Conservation (phyloP, 2,113 vertebrate genomes). For the Egretta garzetta region DNA sequence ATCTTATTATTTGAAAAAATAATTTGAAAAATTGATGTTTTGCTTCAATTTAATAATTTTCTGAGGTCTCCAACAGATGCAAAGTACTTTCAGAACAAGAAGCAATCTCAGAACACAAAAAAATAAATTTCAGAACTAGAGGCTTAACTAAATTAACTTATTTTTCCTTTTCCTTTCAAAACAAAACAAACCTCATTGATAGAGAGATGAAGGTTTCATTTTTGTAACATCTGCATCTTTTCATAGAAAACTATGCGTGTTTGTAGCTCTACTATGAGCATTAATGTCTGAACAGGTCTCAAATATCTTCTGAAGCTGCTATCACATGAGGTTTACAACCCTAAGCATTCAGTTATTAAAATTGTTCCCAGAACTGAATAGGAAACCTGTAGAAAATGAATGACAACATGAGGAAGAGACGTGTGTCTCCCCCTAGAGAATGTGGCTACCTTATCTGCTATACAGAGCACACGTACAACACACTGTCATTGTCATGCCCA, state of each 20-base stretch:
- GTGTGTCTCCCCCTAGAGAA: neutral
- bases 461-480: neutral
- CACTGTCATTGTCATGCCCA: neutral
- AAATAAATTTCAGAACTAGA: neutral
- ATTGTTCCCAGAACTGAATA: neutral
- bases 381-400: neutral
- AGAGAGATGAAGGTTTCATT: neutral
- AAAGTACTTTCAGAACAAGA: neutral
- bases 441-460: neutral
- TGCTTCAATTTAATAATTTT: neutral
- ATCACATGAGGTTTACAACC: neutral
- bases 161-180: neutral
- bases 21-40: neutral
- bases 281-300: neutral
- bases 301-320: neutral
- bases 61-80: neutral
- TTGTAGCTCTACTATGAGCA: neutral
- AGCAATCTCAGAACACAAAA: neutral
- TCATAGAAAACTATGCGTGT: neutral
- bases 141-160: neutral
- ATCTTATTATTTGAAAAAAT: neutral
- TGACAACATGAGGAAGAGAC: neutral
- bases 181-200: neutral
- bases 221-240: neutral
- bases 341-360: neutral